A percentile compares a stretch with the other conserved stretches of the same genome.
These are phyloP conservation scores for Alligator sinensis DNA, from an alignment of 2,113 vertebrate genomes.

Conservation along the genomic window DNA sequence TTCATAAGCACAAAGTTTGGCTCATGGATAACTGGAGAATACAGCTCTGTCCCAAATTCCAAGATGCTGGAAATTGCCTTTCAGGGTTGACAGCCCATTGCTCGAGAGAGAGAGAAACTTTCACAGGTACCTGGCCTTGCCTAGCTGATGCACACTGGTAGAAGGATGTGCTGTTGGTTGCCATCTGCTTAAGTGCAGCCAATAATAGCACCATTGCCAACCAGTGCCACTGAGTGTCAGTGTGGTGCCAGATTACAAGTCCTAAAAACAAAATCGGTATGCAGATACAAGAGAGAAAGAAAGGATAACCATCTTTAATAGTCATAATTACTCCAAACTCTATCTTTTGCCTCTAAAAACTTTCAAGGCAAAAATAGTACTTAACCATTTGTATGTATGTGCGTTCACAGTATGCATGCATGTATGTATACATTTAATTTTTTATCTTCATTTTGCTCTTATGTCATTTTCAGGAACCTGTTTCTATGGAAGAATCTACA, in stretches of 20 bases:
- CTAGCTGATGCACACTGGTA: not conserved
- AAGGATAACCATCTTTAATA: not conserved
- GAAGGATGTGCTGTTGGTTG: not conserved
- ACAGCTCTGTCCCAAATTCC: not conserved
- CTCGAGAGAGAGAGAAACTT: not conserved
- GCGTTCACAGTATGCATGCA: not conserved
- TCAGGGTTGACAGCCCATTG: not conserved
- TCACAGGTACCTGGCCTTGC: not conserved
- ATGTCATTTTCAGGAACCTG: slow-evolving; percentile 82
- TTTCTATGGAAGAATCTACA: slow-evolving; percentile 88
- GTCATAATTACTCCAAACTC: not conserved
- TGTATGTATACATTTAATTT: not conserved
- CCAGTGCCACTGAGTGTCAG: not conserved
- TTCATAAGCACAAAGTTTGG: not conserved
- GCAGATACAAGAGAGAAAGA: not conserved
- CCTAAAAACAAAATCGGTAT: not conserved
- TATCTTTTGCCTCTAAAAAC: not conserved
- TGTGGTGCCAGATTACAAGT: not conserved
- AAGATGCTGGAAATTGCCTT: not conserved
- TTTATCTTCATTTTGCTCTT: slow-evolving; percentile 17
- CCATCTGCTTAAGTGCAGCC: not conserved
- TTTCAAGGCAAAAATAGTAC: not conserved
- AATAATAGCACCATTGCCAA: not conserved
- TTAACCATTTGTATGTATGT: not conserved
- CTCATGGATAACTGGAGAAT: not conserved